A percentile compares a stretch with the other conserved stretches of the same genome.
These are phyloP conservation scores for Mirounga angustirostris DNA, from an alignment of 2,113 vertebrate genomes.

Conservation along the genomic window DNA sequence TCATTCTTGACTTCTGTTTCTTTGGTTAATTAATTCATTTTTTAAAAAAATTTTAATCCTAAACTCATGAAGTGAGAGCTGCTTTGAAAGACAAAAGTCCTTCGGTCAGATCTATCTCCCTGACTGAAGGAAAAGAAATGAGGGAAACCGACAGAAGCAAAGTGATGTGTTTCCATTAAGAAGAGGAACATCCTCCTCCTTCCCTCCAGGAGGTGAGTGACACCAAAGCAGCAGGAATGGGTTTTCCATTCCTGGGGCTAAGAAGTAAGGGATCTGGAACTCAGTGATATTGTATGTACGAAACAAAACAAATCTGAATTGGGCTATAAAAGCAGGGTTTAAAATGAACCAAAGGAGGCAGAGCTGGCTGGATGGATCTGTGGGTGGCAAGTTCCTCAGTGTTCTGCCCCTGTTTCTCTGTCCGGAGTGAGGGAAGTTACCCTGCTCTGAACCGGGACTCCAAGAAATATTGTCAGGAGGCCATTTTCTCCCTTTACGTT, in stretches of 20 bases:
- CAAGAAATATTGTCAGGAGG: not conserved
- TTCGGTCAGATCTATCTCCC: not conserved
- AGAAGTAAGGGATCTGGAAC: constrained; percentile 34
- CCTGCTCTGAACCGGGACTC: not conserved
- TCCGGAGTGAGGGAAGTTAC: not conserved
- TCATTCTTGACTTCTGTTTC: constrained; percentile 46
- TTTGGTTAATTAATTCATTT: constrained; percentile 52
- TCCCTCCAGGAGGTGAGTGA: not conserved
- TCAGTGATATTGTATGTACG: not conserved
- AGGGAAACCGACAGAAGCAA: not conserved
- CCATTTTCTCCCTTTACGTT: accelerated
- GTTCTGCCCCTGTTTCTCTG: not conserved
- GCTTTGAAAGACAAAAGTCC: constrained; percentile 45
- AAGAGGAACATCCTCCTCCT: not conserved
- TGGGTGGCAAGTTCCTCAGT: not conserved
- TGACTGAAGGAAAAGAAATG: not conserved
- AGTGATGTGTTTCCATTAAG: not conserved
- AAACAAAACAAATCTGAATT: not conserved
- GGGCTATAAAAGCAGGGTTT: not conserved
- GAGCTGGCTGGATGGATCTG: not conserved
- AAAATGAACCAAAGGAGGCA: not conserved
- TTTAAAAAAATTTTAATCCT: not conserved
- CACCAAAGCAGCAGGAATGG: not conserved
- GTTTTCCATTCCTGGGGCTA: not conserved
- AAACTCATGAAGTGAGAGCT: constrained; percentile 36